Evolutionary conservation across 2,797 vertebrate species (phyloP), one percentile per base, ranked within the genome.

Genomic region (Phrynocephalus guinanensis): DNA sequence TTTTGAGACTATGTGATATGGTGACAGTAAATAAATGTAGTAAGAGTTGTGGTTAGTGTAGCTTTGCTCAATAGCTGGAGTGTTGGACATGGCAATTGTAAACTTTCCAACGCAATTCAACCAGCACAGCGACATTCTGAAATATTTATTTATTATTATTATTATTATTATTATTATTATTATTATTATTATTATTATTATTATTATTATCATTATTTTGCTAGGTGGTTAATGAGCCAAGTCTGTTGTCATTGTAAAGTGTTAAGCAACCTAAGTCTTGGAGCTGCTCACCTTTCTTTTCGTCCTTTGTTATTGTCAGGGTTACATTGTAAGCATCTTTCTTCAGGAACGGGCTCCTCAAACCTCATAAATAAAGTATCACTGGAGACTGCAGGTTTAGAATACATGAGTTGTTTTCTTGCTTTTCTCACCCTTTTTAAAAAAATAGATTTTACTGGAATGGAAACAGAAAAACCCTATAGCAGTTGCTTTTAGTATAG

Each of bases 351-450:
- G 28, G 0, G 68, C 60, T 78, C 88, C 8, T 83, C 2, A 75
- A 66, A 84, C 82, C 63, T 68, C 52, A 79, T 81, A 91, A 89
- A 88, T 88, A 87, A 82, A 72, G 28, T 1, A 50, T 88, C 70
- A 30, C 20, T 9, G 30, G 84, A 60, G 63, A 70, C 71, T 73
- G 56, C 38, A 86, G 48, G 52, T 28, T 60, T 76, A 50, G 77
- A 75, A 80, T 81, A 38, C 60, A 81, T 72, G 70, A 72, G 28
- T n/a, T 72, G 28, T 72, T 72, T 72, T 24, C 30, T 15, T 2
- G 22, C 48, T n/a, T 8, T 87, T 83, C 87, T 33, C 56, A 1
- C 60, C 5, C 7, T 20, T 24, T n/a, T 66, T 67, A 1, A 63
- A 84, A 79, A 82, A 5, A 72, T 28, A 67, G 68, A 89, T 60